Evolutionary conservation across 2,797 vertebrate genomes (phyloP).

Genomic region (Ispidina picta): DNA sequence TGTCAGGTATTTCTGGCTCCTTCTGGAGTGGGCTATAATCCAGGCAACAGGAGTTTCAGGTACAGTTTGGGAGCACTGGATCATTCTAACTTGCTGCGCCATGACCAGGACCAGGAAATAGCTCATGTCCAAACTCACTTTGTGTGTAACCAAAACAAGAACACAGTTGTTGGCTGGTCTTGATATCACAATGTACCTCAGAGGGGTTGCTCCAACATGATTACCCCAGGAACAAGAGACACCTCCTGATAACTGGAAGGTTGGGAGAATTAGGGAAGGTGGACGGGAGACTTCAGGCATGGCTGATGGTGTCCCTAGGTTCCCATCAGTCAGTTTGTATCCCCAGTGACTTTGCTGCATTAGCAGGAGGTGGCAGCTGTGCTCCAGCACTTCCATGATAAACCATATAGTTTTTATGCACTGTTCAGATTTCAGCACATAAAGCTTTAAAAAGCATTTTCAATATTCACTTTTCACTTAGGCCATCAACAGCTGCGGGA

Average conservation of each 20-base stretch:
- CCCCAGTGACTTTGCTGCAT: accelerated
- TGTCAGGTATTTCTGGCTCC: neutral
- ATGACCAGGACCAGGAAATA: neutral
- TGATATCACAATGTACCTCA: neutral
- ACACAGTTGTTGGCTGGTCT: neutral
- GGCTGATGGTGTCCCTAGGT: neutral
- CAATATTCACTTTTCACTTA: neutral
- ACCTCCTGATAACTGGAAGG: neutral
- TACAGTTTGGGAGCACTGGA: neutral
- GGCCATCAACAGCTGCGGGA: neutral
- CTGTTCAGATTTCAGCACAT: neutral
- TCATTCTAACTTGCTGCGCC: neutral
- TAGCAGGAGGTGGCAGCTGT: neutral
- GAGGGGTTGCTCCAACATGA: neutral
- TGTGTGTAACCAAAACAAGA: neutral
- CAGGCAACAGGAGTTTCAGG: neutral
- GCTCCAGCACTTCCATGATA: neutral
- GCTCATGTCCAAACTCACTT: neutral
- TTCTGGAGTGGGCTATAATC: neutral
- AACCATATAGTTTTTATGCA: neutral
- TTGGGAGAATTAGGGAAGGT: neutral
- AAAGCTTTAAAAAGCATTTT: neutral
- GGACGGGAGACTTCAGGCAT: neutral
- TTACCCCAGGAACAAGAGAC: neutral
- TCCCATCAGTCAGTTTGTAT: neutral